Conservation (phyloP, 2,888 invertebrate genomes). For the Caradrina clavipalpis region DNA sequence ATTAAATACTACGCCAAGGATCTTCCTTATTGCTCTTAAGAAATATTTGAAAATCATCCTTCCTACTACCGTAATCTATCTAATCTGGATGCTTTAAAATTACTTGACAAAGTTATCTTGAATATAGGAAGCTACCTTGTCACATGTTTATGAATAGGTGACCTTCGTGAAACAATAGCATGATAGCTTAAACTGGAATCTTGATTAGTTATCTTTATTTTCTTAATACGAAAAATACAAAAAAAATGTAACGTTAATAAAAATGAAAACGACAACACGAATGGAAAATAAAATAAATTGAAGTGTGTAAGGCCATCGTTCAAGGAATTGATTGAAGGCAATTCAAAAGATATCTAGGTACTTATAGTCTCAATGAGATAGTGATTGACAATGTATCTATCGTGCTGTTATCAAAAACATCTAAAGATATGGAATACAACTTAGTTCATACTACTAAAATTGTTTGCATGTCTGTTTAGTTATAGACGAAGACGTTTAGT, state of each 20-base stretch:
- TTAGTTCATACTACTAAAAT: too few relatives aligned
- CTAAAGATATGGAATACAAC: constrained; percentile 12
- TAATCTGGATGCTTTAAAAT: neutral
- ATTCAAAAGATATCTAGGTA: constrained; percentile 24
- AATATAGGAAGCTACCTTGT: neutral
- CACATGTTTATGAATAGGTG: neutral
- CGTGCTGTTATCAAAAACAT: constrained; percentile 28
- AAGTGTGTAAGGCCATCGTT: constrained; percentile 7
- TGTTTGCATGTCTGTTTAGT: neutral
- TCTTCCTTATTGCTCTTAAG: too few relatives aligned
- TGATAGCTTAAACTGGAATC: too few relatives aligned
- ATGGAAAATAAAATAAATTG: neutral
- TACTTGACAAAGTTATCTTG: neutral
- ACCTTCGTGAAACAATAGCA: neutral
- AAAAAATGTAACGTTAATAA: neutral
- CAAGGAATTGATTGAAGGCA: constrained; percentile 24
- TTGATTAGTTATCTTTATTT: too few relatives aligned
- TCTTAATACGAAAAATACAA: neutral
- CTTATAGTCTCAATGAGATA: constrained; percentile 13
- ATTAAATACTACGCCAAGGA: neutral
- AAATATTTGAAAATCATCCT: neutral
- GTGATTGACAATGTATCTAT: constrained; percentile 13
- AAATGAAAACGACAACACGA: neutral
- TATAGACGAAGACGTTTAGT: neutral
- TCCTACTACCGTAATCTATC: neutral